phyloP scores from a whole-genome alignment of 2,113 vertebrate genomes.

The Anseranas semipalmata region DNA sequence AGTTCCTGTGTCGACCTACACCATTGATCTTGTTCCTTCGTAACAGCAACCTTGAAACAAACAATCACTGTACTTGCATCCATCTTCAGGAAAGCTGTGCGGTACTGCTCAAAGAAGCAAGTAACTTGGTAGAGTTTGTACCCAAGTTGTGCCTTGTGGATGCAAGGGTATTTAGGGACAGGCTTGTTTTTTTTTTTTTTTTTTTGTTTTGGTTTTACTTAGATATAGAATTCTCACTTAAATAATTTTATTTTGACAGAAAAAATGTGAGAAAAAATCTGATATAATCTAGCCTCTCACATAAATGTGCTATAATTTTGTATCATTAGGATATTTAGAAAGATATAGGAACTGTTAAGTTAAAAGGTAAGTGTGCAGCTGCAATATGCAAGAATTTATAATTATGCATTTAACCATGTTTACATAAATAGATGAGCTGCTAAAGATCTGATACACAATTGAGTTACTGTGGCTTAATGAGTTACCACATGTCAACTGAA shows the following conservation, averaged over 20 bases:
- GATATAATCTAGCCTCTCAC: background rate
- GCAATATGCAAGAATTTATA: background rate
- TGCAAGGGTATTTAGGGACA: background rate
- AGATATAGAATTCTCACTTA: background rate
- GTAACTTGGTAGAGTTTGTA: background rate
- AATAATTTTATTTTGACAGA: background rate
- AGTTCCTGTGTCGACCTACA: background rate
- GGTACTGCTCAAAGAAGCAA: background rate
- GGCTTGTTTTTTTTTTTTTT: background rate
- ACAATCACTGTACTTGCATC: background rate
- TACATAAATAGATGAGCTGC: background rate
- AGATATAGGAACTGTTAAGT: background rate
- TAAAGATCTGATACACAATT: background rate
- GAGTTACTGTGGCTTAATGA: background rate
- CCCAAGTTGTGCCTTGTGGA: background rate
- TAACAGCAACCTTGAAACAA: conserved; percentile 42
- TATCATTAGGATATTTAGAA: background rate
- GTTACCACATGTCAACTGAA: background rate
- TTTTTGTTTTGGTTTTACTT: background rate
- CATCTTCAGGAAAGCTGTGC: background rate
- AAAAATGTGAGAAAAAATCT: background rate
- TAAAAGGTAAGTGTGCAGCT: background rate
- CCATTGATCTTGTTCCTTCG: background rate
- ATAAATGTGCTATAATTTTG: background rate
- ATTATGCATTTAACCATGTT: background rate